These are phyloP conservation scores for Saturnia pavonia DNA, from an alignment of 2,888 invertebrate genomes.

Conservation along the genomic window DNA sequence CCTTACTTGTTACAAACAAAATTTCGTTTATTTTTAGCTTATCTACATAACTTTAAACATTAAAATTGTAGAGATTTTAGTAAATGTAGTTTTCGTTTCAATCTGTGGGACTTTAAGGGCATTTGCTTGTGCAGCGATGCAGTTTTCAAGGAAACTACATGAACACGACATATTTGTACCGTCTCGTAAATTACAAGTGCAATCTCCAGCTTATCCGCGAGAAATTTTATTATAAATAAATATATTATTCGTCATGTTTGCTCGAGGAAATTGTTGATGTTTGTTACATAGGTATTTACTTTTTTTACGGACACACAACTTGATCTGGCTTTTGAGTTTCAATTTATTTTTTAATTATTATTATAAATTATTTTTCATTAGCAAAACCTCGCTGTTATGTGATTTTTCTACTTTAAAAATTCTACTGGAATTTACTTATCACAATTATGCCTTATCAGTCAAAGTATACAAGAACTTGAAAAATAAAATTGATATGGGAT, in stretches of 20 bases:
- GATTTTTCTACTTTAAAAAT: no score
- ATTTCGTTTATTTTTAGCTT: neutral
- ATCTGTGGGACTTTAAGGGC: constrained; percentile 40
- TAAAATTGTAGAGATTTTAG: neutral
- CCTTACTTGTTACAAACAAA: neutral
- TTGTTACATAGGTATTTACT: neutral
- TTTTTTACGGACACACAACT: neutral
- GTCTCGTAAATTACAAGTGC: constrained; percentile 24
- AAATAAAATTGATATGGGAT: no score
- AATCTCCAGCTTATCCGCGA: constrained; percentile 41
- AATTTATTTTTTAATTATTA: no score
- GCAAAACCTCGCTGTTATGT: no score
- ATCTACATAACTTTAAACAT: neutral
- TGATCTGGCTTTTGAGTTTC: neutral
- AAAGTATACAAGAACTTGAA: no score
- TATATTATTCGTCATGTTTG: neutral
- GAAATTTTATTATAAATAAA: constrained; percentile 26
- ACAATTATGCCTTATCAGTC: no score
- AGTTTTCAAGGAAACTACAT: constrained; percentile 58
- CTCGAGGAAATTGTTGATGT: neutral
- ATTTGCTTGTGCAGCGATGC: constrained; percentile 42
- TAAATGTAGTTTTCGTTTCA: constrained; percentile 32
- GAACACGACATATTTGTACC: constrained; percentile 46
- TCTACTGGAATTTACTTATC: no score
- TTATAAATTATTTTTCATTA: no score